Percentiles rank a stretch among this genome's conserved stretches.
Evolutionary conservation across 2,797 vertebrate species (phyloP).

Genomic region (Babyrousa celebensis): DNA sequence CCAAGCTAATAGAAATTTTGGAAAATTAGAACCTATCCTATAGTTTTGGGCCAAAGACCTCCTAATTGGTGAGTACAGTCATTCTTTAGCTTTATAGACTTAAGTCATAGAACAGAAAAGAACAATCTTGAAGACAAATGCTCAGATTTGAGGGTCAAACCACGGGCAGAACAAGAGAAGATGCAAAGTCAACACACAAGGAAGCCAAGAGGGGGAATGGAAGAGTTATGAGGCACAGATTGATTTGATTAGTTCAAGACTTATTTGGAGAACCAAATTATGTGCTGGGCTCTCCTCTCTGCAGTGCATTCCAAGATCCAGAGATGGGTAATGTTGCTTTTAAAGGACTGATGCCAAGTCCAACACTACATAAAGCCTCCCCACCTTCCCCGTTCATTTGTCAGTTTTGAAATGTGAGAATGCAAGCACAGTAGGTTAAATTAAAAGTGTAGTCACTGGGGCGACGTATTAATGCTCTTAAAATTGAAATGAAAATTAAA

Average conservation of each 20-base stretch:
- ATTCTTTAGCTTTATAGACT: neutral
- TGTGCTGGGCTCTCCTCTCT: constrained; percentile 66
- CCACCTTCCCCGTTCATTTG: constrained; percentile 45
- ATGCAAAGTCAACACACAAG: constrained; percentile 69
- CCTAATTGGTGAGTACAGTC: neutral
- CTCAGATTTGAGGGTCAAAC: constrained; percentile 61
- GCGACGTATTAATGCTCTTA: constrained; percentile 67
- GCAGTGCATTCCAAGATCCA: constrained; percentile 69
- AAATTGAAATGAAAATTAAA: constrained; percentile 82
- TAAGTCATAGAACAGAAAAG: constrained; percentile 49
- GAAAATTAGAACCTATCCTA: neutral
- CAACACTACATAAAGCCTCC: constrained; percentile 84
- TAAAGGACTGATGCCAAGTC: constrained; percentile 82
- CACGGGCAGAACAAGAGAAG: constrained; percentile 58
- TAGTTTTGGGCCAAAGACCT: neutral
- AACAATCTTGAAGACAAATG: constrained; percentile 62
- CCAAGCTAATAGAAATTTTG: neutral
- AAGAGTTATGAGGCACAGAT: constrained; percentile 60
- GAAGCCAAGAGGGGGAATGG: constrained; percentile 9
- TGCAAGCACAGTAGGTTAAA: constrained; percentile 72
- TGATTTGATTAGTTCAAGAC: constrained; percentile 83
- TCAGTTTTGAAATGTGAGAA: constrained; percentile 78
- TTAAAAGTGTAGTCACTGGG: constrained; percentile 77
- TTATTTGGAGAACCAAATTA: constrained; percentile 81
- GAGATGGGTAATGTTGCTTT: constrained; percentile 82